A percentile compares a stretch with the other conserved stretches of the same genome.
phyloP scores from a whole-genome alignment of 2,888 invertebrate genomes.

The Oligia latruncula region DNA sequence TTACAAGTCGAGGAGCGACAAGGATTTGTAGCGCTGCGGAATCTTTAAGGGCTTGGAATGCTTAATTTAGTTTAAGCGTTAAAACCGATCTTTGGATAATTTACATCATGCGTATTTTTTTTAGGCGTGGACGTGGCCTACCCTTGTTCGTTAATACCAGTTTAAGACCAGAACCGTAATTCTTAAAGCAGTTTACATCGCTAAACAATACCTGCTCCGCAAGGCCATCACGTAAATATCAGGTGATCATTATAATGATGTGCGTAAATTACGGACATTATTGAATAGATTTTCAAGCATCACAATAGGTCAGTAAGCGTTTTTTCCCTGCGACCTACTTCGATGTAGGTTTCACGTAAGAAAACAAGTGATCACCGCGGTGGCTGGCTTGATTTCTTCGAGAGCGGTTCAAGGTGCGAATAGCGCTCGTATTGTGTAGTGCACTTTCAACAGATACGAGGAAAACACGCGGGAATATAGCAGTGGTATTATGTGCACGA shows the following conservation, averaged over 20 bases:
- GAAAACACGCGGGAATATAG: constrained; percentile 45
- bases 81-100: background rate
- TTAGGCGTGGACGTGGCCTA: background rate
- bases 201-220: constrained; percentile 28
- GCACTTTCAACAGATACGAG: constrained; percentile 49
- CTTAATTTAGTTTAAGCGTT: constrained; percentile 11
- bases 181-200: constrained; percentile 28
- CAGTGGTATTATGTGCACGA: constrained; percentile 25
- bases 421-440: constrained; percentile 29
- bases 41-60: constrained; percentile 1
- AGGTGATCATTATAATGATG: constrained; percentile 38
- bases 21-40: constrained; percentile 22
- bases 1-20: constrained; percentile 13
- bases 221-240: constrained; percentile 26
- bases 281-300: constrained; percentile 32
- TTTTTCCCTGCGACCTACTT: constrained; percentile 35
- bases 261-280: constrained; percentile 25
- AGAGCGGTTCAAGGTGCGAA: constrained; percentile 40
- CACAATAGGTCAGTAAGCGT: constrained; percentile 33
- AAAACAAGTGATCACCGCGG: constrained; percentile 41
- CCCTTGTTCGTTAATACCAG: constrained; percentile 1
- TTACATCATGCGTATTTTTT: background rate
- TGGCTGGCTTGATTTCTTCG: constrained; percentile 40
- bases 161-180: constrained; percentile 13
- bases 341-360: constrained; percentile 15